Evolutionary conservation across 30 jellyfish, hydroid and myxozoan genomes (phyloP), one percentile per base, ranked within the genome.

Genomic region (Pseudorhiza aurosa): DNA sequence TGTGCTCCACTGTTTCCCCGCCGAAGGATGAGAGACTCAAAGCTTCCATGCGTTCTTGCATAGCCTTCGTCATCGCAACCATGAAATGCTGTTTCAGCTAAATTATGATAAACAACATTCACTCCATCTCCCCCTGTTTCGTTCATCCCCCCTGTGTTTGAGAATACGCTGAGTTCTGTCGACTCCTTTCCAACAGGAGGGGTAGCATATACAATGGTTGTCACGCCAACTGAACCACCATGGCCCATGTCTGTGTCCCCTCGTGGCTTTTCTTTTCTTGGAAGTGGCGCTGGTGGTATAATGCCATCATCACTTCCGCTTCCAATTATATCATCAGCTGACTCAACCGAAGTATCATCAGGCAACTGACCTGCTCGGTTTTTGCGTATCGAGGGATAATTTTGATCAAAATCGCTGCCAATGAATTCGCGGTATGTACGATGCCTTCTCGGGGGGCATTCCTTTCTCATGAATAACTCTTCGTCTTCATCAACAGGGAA

Each of bases 401-500:
- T 29, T 9, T 59, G 79, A 46, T 77, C 89, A 49, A 46, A 19
- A 36, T 47, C 82, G 0, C 74, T 45, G 0, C 89, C 89, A 32
- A 60, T 47, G 75, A 37, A 77, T 37, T 77, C 89, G 42, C 68
- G 81, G 30, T 37, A 77, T 30, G 89, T 25, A 15, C 37, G 58
- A 50, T 77, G 82, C 46, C 62, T 27, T 0, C 73, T 50, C 22
- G 82, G 74, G 12, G 58, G 70, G 1, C 67, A 68, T 65, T 77
- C 89, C 50, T 59, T 44, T 32, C 89, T 64, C 65, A 77, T 24
- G 51, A 77, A 77, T 30, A 40, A 77, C 27, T 49, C 89, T 21
- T 77, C 89, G 0, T 77, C 89, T 26, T 73, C 86, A 14, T 73
- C 89, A 39, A 45, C 73, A 19, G 89, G 89, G 64, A 60, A 77